Conservation (phyloP, 2,797 vertebrate species). For the Bradypodion pumilum region DNA sequence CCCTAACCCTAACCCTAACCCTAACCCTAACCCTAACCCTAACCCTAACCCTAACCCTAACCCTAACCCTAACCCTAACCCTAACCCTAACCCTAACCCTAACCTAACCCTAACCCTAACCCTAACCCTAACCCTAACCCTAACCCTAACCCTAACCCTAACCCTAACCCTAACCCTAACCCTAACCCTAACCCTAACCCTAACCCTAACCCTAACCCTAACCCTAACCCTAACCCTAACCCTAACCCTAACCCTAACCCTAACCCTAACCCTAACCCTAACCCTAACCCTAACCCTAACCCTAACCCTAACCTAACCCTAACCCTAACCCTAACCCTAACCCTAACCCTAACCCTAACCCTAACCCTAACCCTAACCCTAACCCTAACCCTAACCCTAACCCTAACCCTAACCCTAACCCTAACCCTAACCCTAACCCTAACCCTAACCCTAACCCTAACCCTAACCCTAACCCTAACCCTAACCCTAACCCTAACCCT, state of each 20-base stretch:
- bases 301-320: not conserved
- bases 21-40: no score
- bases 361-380: no score
- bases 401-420: no score
- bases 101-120: not conserved
- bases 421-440: no score
- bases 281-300: not conserved
- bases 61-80: not conserved
- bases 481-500: no score
- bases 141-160: not conserved
- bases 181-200: not conserved
- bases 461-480: no score
- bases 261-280: not conserved
- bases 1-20: no score
- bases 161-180: not conserved
- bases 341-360: no score
- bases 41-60: no score
- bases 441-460: no score
- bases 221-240: not conserved
- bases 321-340: no score
- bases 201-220: constrained; percentile 1
- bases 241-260: not conserved
- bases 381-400: no score
- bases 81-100: not conserved
- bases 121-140: not conserved